A percentile compares a stretch with the other conserved stretches of the same genome.
phyloP scores from a whole-genome alignment of 2,888 invertebrate species.

The Nomada hirtipes region DNA sequence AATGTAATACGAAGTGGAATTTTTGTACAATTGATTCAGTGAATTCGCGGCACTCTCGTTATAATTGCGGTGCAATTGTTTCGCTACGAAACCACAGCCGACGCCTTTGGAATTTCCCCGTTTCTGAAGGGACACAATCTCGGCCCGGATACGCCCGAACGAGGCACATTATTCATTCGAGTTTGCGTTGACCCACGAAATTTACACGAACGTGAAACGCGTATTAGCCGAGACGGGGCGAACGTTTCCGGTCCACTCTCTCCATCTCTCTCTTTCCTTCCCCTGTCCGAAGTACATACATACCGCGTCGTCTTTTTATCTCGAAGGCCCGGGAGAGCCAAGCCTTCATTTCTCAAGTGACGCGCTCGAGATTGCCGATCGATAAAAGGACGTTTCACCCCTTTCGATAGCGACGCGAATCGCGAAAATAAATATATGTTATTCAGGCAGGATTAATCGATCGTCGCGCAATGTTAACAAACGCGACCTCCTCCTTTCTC shows the following conservation, averaged over 20 bases:
- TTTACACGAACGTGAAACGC: constrained; percentile 60
- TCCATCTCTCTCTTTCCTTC: not conserved
- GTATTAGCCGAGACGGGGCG: constrained; percentile 63
- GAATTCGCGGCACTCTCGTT: not conserved
- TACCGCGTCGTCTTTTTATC: constrained; percentile 67
- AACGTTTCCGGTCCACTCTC: constrained; percentile 74
- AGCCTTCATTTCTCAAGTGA: constrained; percentile 82
- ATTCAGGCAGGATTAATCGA: constrained; percentile 59
- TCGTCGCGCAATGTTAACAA: constrained; percentile 42
- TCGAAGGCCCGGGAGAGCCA: constrained; percentile 70
- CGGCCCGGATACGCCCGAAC: constrained; percentile 28
- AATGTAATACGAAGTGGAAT: too few relatives aligned
- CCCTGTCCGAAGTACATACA: not conserved
- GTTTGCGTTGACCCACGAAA: constrained; percentile 63
- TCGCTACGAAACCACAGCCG: too few relatives aligned
- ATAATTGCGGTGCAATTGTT: too few relatives aligned
- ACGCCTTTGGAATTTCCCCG: constrained; percentile 16
- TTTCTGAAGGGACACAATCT: constrained; percentile 11
- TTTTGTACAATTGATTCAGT: constrained; percentile 17
- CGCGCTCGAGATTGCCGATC: constrained; percentile 70
- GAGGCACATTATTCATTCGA: constrained; percentile 49
- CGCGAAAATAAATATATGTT: constrained; percentile 66
- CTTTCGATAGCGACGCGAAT: constrained; percentile 44
- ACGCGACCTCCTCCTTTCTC: constrained; percentile 26
- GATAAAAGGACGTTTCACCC: constrained; percentile 67